Evolutionary conservation across 2,888 invertebrate species (phyloP).

Genomic region (Ophion ellenae): DNA sequence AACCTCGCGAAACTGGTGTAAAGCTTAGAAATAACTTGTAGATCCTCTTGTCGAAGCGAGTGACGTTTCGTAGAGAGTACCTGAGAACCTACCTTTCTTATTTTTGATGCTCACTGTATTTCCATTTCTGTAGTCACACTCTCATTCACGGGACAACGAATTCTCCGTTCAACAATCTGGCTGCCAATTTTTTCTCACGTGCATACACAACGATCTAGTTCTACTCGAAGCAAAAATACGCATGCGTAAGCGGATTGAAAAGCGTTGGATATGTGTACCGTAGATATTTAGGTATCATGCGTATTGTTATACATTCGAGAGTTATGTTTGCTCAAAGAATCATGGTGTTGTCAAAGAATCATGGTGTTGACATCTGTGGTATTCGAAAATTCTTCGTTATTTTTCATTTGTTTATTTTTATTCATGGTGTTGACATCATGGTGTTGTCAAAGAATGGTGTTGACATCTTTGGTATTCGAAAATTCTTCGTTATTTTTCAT

Average conservation of each 20-base stretch:
- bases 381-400: too few species aligned
- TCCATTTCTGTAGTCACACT: conserved; percentile 44
- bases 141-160: conserved; percentile 18
- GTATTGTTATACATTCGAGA: conserved; percentile 37
- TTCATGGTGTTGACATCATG: too few species aligned
- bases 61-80: conserved; percentile 47
- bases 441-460: too few species aligned
- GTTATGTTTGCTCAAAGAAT: conserved; percentile 76
- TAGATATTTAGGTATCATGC: conserved; percentile 38
- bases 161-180: conserved; percentile 22
- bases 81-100: conserved; percentile 48
- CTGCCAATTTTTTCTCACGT: conserved; percentile 54
- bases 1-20: conserved; percentile 56
- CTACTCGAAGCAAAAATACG: background rate
- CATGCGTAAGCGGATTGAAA: conserved; percentile 36
- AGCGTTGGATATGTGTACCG: conserved; percentile 56
- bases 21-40: conserved; percentile 46
- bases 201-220: conserved; percentile 41
- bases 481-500: too few species aligned
- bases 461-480: too few species aligned
- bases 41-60: conserved; percentile 31
- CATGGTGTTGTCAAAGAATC: too few species aligned
- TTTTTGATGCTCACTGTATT: conserved; percentile 23
- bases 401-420: too few species aligned
- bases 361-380: too few species aligned